phyloP scores from a whole-genome alignment of 2,888 invertebrate species.

The Harmothoe impar region DNA sequence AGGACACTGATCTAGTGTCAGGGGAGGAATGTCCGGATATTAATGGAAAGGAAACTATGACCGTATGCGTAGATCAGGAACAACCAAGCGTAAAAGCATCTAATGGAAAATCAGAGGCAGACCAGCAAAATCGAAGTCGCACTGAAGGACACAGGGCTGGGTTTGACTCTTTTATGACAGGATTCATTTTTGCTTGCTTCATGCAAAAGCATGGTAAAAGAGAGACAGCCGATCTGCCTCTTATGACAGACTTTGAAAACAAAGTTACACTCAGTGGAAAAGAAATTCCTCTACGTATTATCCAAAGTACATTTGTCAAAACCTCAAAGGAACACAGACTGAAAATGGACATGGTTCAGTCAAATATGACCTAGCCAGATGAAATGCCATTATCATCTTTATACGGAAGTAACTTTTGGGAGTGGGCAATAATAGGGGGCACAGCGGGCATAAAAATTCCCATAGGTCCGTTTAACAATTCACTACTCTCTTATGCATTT shows the following conservation, averaged over 20 bases:
- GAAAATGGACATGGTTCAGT: slow-evolving; percentile 68
- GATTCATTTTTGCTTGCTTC: slow-evolving; percentile 81
- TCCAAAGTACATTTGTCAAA: slow-evolving; percentile 81
- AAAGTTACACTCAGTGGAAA: slow-evolving; percentile 83
- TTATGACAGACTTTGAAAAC: slow-evolving; percentile 78
- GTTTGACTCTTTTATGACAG: slow-evolving; percentile 84
- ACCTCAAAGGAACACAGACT: slow-evolving; percentile 78
- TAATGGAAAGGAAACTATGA: not conserved
- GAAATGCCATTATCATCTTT: not conserved
- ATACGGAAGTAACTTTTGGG: not conserved
- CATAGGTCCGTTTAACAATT: too few species aligned
- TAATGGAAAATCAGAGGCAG: not conserved
- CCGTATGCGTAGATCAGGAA: not conserved
- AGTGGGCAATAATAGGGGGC: too few species aligned
- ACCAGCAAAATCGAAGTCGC: not conserved
- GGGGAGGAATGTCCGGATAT: not conserved
- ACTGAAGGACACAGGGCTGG: slow-evolving; percentile 83
- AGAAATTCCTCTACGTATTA: slow-evolving; percentile 81
- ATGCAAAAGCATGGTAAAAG: slow-evolving; percentile 72
- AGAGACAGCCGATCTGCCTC: slow-evolving; percentile 30
- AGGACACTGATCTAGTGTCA: not conserved
- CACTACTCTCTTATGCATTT: too few species aligned
- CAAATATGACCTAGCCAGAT: slow-evolving; percentile 6
- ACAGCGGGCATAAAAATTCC: too few species aligned
- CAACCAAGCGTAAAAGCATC: not conserved